These are phyloP conservation scores for Eristalinus sepulchralis DNA, from an alignment of 2,888 invertebrate species.

Conservation along the genomic window DNA sequence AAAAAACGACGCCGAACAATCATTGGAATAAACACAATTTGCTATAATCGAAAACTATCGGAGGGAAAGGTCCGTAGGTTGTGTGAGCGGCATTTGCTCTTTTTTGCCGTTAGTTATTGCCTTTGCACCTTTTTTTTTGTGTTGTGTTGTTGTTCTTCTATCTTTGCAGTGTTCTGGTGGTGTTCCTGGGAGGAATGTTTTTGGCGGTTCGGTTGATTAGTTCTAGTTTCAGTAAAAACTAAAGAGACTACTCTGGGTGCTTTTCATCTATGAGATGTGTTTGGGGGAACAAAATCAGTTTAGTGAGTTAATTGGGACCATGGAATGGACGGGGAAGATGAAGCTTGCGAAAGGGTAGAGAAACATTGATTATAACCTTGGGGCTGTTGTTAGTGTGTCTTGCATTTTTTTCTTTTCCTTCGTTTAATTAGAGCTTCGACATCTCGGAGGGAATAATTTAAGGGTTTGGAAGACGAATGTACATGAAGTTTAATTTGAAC, in stretches of 20 bases:
- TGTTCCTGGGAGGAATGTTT: conserved; percentile 53
- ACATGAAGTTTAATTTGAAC: background rate
- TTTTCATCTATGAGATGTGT: background rate
- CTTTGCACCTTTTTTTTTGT: conserved; percentile 50
- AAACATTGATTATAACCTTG: conserved; percentile 43
- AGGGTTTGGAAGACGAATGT: background rate
- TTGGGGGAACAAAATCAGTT: background rate
- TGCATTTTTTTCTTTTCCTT: background rate
- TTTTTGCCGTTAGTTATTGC: conserved; percentile 61
- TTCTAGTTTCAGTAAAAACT: conserved; percentile 59
- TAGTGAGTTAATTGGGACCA: background rate
- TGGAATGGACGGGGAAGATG: background rate
- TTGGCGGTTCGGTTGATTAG: conserved; percentile 67
- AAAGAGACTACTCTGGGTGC: conserved; percentile 31
- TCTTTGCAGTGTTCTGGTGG: background rate
- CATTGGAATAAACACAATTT: conserved; percentile 71
- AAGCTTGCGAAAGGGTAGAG: conserved; percentile 26
- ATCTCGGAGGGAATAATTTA: background rate
- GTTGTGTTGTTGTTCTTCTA: conserved; percentile 4
- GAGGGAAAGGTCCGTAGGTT: background rate
- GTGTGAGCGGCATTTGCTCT: background rate
- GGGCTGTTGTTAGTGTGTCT: conserved; percentile 20
- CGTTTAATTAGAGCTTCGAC: background rate
- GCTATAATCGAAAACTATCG: conserved; percentile 68
- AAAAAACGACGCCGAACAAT: conserved; percentile 66